phyloP scores from a whole-genome alignment of 2,888 invertebrate species.

The Cecidostiba fungosa region DNA sequence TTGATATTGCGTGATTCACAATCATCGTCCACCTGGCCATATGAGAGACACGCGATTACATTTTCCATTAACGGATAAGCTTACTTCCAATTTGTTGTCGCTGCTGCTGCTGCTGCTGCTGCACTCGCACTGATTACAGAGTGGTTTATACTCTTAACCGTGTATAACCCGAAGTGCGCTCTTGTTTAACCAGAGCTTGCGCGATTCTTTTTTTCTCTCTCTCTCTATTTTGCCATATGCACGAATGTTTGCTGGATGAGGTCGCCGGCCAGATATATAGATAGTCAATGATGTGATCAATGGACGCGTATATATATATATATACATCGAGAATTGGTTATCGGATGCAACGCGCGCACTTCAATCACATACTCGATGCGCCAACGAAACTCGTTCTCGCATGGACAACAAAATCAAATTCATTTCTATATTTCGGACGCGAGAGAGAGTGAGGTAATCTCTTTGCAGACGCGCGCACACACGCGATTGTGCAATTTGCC shows the following conservation, averaged over 20 bases:
- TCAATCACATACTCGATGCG: background rate
- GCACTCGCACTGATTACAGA: slow-evolving; percentile 60
- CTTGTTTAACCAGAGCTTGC: slow-evolving; percentile 21
- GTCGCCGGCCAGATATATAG: background rate
- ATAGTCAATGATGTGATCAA: slow-evolving; percentile 17
- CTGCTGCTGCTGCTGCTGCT: background rate
- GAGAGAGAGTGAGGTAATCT: background rate
- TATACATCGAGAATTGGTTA: background rate
- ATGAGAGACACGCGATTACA: slow-evolving; percentile 45
- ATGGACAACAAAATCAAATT: slow-evolving; percentile 2
- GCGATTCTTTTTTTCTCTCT: slow-evolving; percentile 12
- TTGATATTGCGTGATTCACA: slow-evolving; percentile 41
- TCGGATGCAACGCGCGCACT: background rate
- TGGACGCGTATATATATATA: background rate
- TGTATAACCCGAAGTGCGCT: slow-evolving; percentile 16
- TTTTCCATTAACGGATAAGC: slow-evolving; percentile 64
- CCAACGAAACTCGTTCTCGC: background rate
- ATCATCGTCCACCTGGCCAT: slow-evolving; percentile 31
- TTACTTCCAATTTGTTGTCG: slow-evolving; percentile 51
- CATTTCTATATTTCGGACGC: background rate
- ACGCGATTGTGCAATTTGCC: background rate
- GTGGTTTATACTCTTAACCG: slow-evolving; percentile 24
- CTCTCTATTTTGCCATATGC: background rate
- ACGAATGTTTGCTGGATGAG: background rate
- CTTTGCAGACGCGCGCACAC: background rate